Percentiles rank a stretch among this genome's conserved stretches.
These are phyloP conservation scores for Diaprepes abbreviatus DNA, from an alignment of 2,888 invertebrate species.

Conservation along the genomic window DNA sequence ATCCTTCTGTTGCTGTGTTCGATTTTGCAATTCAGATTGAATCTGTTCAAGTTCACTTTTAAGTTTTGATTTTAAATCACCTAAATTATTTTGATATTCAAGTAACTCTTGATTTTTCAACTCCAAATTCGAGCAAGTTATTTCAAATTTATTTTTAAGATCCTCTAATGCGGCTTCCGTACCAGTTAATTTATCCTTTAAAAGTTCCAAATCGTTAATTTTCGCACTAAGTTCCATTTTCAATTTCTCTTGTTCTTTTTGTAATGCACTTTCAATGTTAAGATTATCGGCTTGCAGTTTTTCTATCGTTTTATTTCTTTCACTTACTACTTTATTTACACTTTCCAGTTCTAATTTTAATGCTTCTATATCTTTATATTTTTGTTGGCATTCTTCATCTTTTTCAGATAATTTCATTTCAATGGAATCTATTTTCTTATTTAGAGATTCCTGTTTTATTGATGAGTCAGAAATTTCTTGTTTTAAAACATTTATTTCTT, in stretches of 20 bases:
- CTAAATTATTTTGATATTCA: slow-evolving; percentile 60
- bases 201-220: slow-evolving; percentile 70
- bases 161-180: slow-evolving; percentile 56
- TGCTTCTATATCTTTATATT: slow-evolving; percentile 44
- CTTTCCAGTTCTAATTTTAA: slow-evolving; percentile 62
- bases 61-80: slow-evolving; percentile 53
- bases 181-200: slow-evolving; percentile 31
- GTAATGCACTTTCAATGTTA: slow-evolving; percentile 55
- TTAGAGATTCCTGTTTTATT: slow-evolving; percentile 55
- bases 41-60: slow-evolving; percentile 61
- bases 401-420: slow-evolving; percentile 32
- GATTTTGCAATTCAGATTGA: slow-evolving; percentile 33
- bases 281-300: slow-evolving; percentile 54
- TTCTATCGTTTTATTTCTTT: slow-evolving; percentile 56
- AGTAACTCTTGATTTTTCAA: slow-evolving; percentile 61
- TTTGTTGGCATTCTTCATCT: slow-evolving; percentile 43
- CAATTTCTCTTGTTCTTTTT: slow-evolving; percentile 61
- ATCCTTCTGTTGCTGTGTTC: slow-evolving; percentile 55
- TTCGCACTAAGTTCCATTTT: slow-evolving; percentile 70
- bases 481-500: slow-evolving; percentile 54
- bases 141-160: slow-evolving; percentile 63
- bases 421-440: slow-evolving; percentile 52
- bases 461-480: slow-evolving; percentile 53
- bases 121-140: slow-evolving; percentile 55
- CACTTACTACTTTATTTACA: slow-evolving; percentile 54